phyloP scores from a whole-genome alignment of 2,113 vertebrate genomes.

The Leptodactylus fuscus region DNA sequence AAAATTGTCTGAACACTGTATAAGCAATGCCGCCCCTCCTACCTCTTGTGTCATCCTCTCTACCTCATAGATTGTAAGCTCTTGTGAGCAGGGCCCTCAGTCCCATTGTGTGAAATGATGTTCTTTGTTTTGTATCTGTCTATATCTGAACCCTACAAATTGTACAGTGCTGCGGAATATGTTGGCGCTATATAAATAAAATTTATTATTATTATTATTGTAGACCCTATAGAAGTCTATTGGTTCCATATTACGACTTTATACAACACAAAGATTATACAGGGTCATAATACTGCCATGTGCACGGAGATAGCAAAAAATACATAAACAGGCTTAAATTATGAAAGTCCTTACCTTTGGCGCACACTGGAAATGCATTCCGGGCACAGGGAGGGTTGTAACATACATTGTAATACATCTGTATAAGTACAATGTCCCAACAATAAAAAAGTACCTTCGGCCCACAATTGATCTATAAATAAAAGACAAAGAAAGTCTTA shows the following conservation, averaged over 20 bases:
- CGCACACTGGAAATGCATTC: slow-evolving; percentile 94
- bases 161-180: too few species aligned
- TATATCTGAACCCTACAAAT: too few species aligned
- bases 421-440: slow-evolving; percentile 95
- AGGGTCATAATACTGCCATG: not conserved
- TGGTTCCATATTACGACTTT: not conserved
- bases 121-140: too few species aligned
- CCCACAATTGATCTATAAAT: slow-evolving; percentile 87
- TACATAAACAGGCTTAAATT: not conserved
- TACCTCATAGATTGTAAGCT: too few species aligned
- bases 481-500: not conserved
- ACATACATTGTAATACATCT: slow-evolving; percentile 97
- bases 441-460: slow-evolving; percentile 93
- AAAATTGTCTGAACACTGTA: too few species aligned
- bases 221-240: not conserved
- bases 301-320: not conserved
- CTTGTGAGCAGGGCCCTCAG: too few species aligned
- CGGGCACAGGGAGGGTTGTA: slow-evolving; percentile 94
- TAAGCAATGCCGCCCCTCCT: too few species aligned
- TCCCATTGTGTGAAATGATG: too few species aligned
- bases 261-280: not conserved
- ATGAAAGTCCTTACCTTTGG: slow-evolving; percentile 82
- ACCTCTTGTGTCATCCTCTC: too few species aligned
- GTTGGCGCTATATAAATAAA: too few species aligned
- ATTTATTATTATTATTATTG: too few species aligned